Conservation (phyloP, 64 coral and sea anemone genomes). For the Exaiptasia diaphana region DNA sequence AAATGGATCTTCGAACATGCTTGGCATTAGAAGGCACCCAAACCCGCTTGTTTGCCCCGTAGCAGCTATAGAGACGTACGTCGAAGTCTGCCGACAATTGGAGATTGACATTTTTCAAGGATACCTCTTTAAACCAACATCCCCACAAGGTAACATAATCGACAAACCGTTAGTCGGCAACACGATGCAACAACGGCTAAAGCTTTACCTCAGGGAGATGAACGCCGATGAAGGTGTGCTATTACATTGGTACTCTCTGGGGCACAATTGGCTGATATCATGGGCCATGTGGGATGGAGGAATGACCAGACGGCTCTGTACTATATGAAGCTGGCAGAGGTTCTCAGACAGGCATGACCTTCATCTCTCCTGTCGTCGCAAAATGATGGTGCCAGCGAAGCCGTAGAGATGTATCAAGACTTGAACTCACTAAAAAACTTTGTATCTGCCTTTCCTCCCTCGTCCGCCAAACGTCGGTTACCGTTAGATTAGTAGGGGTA, state of each 20-base stretch:
- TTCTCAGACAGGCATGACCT: too few species aligned
- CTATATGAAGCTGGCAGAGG: not conserved
- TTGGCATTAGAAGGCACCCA: not conserved
- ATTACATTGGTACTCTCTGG: not conserved
- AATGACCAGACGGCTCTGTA: not conserved
- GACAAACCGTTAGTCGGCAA: not conserved
- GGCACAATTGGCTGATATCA: not conserved
- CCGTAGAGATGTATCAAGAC: too few species aligned
- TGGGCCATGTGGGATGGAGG: not conserved
- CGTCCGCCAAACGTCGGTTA: too few species aligned
- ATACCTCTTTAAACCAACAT: constrained; percentile 13
- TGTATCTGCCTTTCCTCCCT: too few species aligned
- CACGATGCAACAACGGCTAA: not conserved
- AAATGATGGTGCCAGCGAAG: too few species aligned
- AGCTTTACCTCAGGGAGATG: not conserved
- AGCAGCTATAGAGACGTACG: not conserved
- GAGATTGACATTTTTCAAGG: not conserved
- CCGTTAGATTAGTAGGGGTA: too few species aligned
- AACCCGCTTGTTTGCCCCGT: not conserved
- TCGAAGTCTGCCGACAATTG: not conserved
- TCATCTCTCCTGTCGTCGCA: too few species aligned
- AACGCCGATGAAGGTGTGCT: not conserved
- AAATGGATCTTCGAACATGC: not conserved
- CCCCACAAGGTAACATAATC: not conserved
- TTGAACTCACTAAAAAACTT: too few species aligned